These are phyloP conservation scores for Ladona fulva DNA, from an alignment of 1,140 invertebrate genomes.

Conservation along the genomic window DNA sequence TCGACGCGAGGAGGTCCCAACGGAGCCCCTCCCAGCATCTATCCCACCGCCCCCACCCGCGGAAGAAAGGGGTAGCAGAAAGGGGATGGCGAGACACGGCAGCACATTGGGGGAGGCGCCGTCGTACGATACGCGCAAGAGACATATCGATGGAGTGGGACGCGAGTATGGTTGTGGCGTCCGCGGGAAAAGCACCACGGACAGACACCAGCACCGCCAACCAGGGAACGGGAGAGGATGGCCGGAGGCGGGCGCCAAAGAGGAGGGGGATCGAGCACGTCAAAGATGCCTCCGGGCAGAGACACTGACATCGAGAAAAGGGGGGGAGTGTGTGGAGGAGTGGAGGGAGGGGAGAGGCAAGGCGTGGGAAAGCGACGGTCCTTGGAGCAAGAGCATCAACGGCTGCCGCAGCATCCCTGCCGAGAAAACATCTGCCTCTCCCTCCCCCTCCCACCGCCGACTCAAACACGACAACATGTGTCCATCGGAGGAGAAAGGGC, in stretches of 20 bases:
- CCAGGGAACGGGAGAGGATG: not conserved
- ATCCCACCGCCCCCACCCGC: too few relatives aligned
- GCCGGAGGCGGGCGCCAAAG: not conserved
- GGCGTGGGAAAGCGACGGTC: not conserved
- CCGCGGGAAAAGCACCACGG: not conserved
- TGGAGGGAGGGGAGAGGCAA: not conserved
- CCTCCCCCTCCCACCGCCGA: not conserved
- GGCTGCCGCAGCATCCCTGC: not conserved
- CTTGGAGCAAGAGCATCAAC: not conserved
- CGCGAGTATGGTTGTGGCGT: not conserved
- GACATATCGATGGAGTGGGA: not conserved
- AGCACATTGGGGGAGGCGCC: not conserved
- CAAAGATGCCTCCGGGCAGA: not conserved
- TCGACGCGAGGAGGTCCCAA: not conserved
- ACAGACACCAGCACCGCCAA: not conserved
- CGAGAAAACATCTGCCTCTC: slow-evolving; percentile 7
- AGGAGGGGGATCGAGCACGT: not conserved
- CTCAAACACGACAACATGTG: not conserved
- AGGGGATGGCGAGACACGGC: not conserved
- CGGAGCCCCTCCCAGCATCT: not conserved
- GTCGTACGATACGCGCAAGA: not conserved
- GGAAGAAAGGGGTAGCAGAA: not conserved
- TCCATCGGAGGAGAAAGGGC: not conserved
- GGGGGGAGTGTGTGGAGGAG: not conserved
- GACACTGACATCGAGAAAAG: not conserved